These are phyloP conservation scores for Xiphophorus hellerii DNA, from an alignment of 2,113 vertebrate species.

Conservation along the genomic window DNA sequence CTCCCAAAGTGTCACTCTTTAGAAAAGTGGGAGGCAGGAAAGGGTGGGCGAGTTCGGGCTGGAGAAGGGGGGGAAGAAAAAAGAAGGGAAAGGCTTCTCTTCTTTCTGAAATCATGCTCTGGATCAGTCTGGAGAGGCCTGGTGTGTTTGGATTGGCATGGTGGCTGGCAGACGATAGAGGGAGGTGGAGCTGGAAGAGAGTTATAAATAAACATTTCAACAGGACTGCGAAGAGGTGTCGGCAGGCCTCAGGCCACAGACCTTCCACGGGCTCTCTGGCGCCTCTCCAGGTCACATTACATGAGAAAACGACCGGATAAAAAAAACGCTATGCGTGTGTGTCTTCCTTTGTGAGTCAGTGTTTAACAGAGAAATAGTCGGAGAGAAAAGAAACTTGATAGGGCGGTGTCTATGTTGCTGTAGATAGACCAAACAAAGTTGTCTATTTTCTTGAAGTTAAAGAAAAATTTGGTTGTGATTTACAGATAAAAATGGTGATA, in stretches of 20 bases:
- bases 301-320: slow-evolving; percentile 74
- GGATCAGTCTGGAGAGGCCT: slow-evolving; percentile 81
- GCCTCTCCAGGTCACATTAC: slow-evolving; percentile 85
- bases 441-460: too few relatives aligned
- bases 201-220: slow-evolving; percentile 87
- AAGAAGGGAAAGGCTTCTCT: slow-evolving; percentile 70
- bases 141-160: slow-evolving; percentile 87
- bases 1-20: slow-evolving; percentile 56
- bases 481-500: too few relatives aligned
- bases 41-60: slow-evolving; percentile 64
- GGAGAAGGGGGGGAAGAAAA: slow-evolving; percentile 42
- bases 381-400: slow-evolving; percentile 25
- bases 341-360: slow-evolving; percentile 13
- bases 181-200: slow-evolving; percentile 72
- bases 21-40: slow-evolving; percentile 58
- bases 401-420: slow-evolving; percentile 41
- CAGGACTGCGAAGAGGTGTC: slow-evolving; percentile 85
- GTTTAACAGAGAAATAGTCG: slow-evolving; percentile 27
- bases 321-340: slow-evolving; percentile 45
- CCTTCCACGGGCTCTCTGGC: slow-evolving; percentile 77
- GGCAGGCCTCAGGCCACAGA: slow-evolving; percentile 71
- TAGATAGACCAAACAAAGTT: slow-evolving; percentile 1
- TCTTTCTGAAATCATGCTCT: slow-evolving; percentile 84
- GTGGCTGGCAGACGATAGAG: slow-evolving; percentile 83
- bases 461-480: too few relatives aligned